These are phyloP conservation scores for Trissolcus basalis DNA, from an alignment of 1,140 invertebrate species.

Conservation along the genomic window DNA sequence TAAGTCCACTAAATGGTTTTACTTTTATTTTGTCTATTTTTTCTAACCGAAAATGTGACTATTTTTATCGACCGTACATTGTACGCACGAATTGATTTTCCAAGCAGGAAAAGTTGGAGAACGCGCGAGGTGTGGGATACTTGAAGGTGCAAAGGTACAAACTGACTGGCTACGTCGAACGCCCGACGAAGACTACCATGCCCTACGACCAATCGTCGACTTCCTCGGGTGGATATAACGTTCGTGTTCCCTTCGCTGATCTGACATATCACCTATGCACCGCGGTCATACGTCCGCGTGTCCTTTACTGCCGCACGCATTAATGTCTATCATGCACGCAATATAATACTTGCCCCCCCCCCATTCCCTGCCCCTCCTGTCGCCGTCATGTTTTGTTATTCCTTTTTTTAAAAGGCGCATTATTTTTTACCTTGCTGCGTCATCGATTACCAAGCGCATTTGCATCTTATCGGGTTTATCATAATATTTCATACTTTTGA, in stretches of 20 bases:
- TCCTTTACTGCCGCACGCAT: slow-evolving; percentile 34
- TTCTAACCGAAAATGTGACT: background rate
- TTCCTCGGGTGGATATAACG: slow-evolving; percentile 51
- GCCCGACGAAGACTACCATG: slow-evolving; percentile 48
- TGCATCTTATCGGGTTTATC: slow-evolving; percentile 36
- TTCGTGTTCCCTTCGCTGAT: slow-evolving; percentile 58
- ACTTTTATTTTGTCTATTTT: no score
- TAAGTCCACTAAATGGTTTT: no score
- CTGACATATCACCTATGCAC: slow-evolving; percentile 57
- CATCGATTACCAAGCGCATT: slow-evolving; percentile 16
- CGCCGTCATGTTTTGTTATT: background rate
- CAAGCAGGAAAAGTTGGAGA: slow-evolving; percentile 7
- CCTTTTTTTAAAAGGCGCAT: background rate
- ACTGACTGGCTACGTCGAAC: slow-evolving; percentile 46
- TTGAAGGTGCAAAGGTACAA: slow-evolving; percentile 39
- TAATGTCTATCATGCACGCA: slow-evolving; percentile 44
- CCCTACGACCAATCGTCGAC: slow-evolving; percentile 54
- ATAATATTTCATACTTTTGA: slow-evolving; percentile 43
- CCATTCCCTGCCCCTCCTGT: background rate
- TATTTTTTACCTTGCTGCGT: background rate
- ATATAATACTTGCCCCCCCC: background rate
- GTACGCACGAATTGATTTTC: background rate
- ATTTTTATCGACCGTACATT: background rate
- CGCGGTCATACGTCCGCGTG: slow-evolving; percentile 46
- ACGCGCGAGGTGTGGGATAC: slow-evolving; percentile 6